Evolutionary conservation across 2,888 invertebrate species (phyloP), one percentile per base, ranked within the genome.

Genomic region (Cancer borealis): DNA sequence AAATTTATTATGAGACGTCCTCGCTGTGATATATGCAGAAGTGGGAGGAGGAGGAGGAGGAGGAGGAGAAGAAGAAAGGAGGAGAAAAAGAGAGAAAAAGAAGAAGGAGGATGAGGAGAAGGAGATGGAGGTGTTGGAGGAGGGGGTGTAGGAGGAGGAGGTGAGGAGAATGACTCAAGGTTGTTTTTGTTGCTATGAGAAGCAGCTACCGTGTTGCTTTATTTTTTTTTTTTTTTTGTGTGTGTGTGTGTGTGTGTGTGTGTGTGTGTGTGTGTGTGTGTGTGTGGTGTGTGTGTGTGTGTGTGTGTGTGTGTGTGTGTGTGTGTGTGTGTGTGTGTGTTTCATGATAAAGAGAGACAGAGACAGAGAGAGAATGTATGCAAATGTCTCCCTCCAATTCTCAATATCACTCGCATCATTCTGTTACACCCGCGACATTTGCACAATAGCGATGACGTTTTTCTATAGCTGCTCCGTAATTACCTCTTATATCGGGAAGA

Each of bases 1-100:
- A 47, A 89, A 89, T 89, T 89, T 89, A 89, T 89, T 89, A 89
- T 89, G 21, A 89, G 89, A 89, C 47, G 47, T 47, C 73, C 73
- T 73, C 26, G 73, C 73, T 45, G 89, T 89, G 89, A 89, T 89
- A 26, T 89, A 89, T 47, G 49, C 89, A 89, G 89, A 47, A 73
- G 73, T 73, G 73, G 73, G 26, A 73, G 73, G 73, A 26, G 73
- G 21, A 5, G 73, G 6, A 21, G 21, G 21, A 21, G 73, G 21
- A 21, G n/a, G n/a, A 73, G 73, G 73, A 73, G 26, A 30, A 46
- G 14, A 45, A 88, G 88, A 88, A 46, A 88, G 45, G 45, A 21
- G 45, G 21, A 88, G 12, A 30, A 30, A 88, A 46, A 8, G 88
- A 88, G 88, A 88, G 73, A 66, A 21, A 21, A 6, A 73, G n/a